These are phyloP conservation scores for Zaprionus lineosus DNA, from an alignment of 2,888 invertebrate genomes.

Conservation along the genomic window DNA sequence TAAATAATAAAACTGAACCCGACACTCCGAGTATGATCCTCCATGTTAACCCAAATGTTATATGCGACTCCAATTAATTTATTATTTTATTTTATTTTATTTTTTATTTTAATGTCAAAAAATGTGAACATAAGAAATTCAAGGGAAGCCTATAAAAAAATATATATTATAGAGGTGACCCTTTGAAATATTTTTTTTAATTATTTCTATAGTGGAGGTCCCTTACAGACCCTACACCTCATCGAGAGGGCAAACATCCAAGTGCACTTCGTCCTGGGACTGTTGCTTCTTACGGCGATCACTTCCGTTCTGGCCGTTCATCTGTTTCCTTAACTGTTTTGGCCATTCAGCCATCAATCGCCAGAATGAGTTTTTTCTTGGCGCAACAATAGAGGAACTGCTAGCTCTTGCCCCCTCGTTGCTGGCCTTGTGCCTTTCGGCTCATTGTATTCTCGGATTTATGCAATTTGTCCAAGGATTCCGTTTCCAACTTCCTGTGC, in stretches of 20 bases:
- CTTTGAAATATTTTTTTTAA: too few relatives aligned
- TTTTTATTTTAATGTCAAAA: too few relatives aligned
- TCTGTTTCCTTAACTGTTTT: slow-evolving; percentile 56
- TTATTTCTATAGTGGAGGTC: too few relatives aligned
- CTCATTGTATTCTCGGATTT: slow-evolving; percentile 34
- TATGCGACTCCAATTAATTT: too few relatives aligned
- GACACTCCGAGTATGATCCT: too few relatives aligned
- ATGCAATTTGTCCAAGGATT: slow-evolving; percentile 61
- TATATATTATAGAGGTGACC: too few relatives aligned
- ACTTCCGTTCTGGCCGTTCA: slow-evolving; percentile 55
- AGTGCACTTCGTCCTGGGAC: slow-evolving; percentile 20
- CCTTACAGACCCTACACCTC: too few relatives aligned
- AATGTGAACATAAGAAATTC: too few relatives aligned
- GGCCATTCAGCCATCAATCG: slow-evolving; percentile 22
- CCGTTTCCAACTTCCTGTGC: slow-evolving; percentile 55
- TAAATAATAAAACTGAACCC: too few relatives aligned
- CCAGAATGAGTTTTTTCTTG: slow-evolving; percentile 30
- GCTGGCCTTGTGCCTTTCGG: slow-evolving; percentile 9
- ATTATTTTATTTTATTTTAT: too few relatives aligned
- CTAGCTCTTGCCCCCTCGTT: not conserved
- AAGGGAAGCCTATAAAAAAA: too few relatives aligned
- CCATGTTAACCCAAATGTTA: too few relatives aligned
- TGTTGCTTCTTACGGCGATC: slow-evolving; percentile 15
- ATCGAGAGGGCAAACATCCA: slow-evolving; percentile 7
- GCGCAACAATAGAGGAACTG: slow-evolving; percentile 32